phyloP scores from a whole-genome alignment of 2,797 vertebrate species.

The Loris lydekkerianus region DNA sequence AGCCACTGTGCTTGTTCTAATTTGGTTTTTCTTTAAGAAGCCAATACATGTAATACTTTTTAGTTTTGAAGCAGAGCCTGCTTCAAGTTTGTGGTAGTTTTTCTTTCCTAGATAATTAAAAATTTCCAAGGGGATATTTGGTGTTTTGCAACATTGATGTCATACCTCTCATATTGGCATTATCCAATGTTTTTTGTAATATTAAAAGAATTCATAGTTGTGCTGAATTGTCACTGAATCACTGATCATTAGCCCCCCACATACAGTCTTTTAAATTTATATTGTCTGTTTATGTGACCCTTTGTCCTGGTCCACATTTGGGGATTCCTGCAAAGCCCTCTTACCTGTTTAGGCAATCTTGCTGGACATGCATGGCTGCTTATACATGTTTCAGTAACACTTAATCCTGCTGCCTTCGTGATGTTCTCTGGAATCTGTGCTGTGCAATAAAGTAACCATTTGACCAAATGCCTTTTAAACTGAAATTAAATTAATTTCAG shows the following conservation, averaged over 20 bases:
- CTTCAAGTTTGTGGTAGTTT: neutral
- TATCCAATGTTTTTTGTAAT: neutral
- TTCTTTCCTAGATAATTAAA: neutral
- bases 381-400: neutral
- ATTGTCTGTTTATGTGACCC: neutral
- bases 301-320: neutral
- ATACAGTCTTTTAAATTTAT: neutral
- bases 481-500: conserved; percentile 51
- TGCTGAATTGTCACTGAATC: neutral
- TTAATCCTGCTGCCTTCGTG: neutral
- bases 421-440: neutral
- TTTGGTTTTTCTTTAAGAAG: conserved; percentile 18
- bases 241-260: neutral
- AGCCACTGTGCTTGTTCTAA: neutral
- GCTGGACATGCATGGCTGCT: conserved; percentile 19
- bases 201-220: neutral
- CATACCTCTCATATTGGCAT: neutral
- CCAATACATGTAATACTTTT: neutral
- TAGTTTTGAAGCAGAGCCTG: neutral
- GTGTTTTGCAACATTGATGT: neutral
- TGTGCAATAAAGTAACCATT: neutral
- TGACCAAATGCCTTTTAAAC: neutral
- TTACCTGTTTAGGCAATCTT: neutral
- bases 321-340: conserved; percentile 30
- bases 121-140: neutral